A percentile compares a stretch with the other conserved stretches of the same genome.
Evolutionary conservation across 2,888 invertebrate species (phyloP).

Genomic region (Hyposoter dolosus): DNA sequence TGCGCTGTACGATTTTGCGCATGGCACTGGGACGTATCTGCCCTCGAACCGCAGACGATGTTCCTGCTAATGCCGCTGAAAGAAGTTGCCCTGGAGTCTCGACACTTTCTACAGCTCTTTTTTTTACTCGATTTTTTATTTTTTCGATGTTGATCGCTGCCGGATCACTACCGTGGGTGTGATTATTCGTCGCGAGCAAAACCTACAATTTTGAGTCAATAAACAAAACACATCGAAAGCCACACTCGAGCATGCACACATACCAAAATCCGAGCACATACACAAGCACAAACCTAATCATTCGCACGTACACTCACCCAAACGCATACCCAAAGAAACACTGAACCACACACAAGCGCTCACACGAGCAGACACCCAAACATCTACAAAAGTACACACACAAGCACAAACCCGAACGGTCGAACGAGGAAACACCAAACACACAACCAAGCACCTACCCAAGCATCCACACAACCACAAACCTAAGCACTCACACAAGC

Average conservation of each 20-base stretch:
- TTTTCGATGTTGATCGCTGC: slow-evolving; percentile 19
- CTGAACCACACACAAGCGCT: background rate
- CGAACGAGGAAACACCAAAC: background rate
- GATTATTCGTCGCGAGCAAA: slow-evolving; percentile 19
- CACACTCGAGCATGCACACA: background rate
- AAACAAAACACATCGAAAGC: background rate
- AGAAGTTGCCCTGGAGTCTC: slow-evolving; percentile 53
- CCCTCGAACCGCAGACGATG: slow-evolving; percentile 44
- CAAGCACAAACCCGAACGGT: slow-evolving; percentile 21
- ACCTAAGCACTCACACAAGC: no score
- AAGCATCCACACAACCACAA: no score
- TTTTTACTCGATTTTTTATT: slow-evolving; percentile 35
- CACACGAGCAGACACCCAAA: background rate
- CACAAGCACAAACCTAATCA: background rate
- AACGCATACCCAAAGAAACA: background rate
- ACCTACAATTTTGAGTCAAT: slow-evolving; percentile 3
- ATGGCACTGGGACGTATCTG: slow-evolving; percentile 33
- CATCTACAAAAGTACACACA: background rate
- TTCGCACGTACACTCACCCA: background rate
- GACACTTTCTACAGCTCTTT: slow-evolving; percentile 37
- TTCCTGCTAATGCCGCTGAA: slow-evolving; percentile 31
- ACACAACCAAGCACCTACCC: slow-evolving; percentile 11
- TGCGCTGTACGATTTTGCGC: no score
- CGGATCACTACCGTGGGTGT: slow-evolving; percentile 39
- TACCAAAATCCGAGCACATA: background rate